Evolutionary conservation across 2,797 vertebrate genomes (phyloP).

Genomic region (Melanotaenia parkinsoni): DNA sequence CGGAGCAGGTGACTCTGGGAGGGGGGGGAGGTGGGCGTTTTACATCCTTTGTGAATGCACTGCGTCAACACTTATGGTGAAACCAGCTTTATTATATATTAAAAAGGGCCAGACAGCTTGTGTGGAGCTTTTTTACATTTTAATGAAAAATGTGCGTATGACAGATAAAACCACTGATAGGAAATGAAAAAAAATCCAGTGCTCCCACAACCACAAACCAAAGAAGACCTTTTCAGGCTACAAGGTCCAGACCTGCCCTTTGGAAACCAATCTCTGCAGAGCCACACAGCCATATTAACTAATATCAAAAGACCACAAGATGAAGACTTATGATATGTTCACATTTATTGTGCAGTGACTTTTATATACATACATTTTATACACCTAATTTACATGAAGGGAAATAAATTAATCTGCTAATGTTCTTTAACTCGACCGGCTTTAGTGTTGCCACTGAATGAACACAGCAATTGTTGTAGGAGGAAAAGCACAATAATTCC

Average conservation of each 20-base stretch:
- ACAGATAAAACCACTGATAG: slow-evolving; percentile 56
- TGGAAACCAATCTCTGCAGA: slow-evolving; percentile 45
- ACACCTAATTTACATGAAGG: slow-evolving; percentile 83
- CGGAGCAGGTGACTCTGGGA: slow-evolving; percentile 38
- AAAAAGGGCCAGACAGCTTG: slow-evolving; percentile 44
- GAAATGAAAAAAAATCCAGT: slow-evolving; percentile 38
- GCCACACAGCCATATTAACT: slow-evolving; percentile 9
- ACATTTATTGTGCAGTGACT: slow-evolving; percentile 85
- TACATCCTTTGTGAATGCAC: slow-evolving; percentile 30
- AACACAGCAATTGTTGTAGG: slow-evolving; percentile 53
- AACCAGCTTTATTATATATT: slow-evolving; percentile 59
- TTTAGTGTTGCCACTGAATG: slow-evolving; percentile 67
- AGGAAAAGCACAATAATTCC: slow-evolving; percentile 60
- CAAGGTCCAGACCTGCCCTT: slow-evolving; percentile 37
- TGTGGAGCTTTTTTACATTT: slow-evolving; percentile 64
- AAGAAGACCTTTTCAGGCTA: slow-evolving; percentile 37
- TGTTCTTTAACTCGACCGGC: slow-evolving; percentile 65
- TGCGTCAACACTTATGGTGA: slow-evolving; percentile 39
- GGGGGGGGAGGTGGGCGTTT: background rate
- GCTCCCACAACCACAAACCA: slow-evolving; percentile 30
- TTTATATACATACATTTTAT: slow-evolving; percentile 84
- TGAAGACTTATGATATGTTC: slow-evolving; percentile 73
- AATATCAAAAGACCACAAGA: slow-evolving; percentile 51
- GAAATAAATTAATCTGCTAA: slow-evolving; percentile 83
- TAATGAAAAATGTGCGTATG: slow-evolving; percentile 59